Evolutionary conservation across 2,797 vertebrate species (phyloP).

Genomic region (Hydrolagus colliei): DNA sequence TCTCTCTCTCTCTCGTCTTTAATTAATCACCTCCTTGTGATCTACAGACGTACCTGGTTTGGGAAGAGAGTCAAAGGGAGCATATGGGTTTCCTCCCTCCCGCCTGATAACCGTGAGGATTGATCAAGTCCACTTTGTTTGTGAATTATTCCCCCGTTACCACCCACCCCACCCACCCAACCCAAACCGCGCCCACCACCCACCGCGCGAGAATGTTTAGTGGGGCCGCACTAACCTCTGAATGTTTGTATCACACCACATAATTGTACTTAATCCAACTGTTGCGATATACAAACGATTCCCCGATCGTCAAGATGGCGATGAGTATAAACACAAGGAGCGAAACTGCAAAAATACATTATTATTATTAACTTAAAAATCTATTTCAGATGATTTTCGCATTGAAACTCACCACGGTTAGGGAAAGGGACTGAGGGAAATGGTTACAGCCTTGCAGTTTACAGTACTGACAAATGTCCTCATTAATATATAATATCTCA

Average conservation of each 20-base stretch:
- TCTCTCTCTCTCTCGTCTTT: no score
- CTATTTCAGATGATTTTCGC: constrained; percentile 43
- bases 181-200: no score
- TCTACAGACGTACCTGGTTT: no score
- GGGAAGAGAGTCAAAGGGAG: no score
- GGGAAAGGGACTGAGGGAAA: constrained; percentile 14
- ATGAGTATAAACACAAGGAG: constrained; percentile 25
- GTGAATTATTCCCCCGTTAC: no score
- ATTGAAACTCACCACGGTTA: neutral
- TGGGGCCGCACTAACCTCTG: constrained; percentile 20
- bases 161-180: neutral
- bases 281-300: constrained; percentile 15
- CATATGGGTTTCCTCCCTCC: no score
- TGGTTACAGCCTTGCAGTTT: no score
- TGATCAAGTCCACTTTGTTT: no score
- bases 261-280: constrained; percentile 32
- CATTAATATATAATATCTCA: neutral
- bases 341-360: constrained; percentile 28
- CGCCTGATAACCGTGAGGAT: no score
- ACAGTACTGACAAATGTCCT: no score
- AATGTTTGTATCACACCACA: constrained; percentile 25
- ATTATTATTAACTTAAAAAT: constrained; percentile 31
- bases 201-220: no score
- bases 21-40: no score
- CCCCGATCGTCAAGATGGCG: neutral